Conservation (phyloP, 2,113 vertebrate genomes). For the Actinemys pallida region DNA sequence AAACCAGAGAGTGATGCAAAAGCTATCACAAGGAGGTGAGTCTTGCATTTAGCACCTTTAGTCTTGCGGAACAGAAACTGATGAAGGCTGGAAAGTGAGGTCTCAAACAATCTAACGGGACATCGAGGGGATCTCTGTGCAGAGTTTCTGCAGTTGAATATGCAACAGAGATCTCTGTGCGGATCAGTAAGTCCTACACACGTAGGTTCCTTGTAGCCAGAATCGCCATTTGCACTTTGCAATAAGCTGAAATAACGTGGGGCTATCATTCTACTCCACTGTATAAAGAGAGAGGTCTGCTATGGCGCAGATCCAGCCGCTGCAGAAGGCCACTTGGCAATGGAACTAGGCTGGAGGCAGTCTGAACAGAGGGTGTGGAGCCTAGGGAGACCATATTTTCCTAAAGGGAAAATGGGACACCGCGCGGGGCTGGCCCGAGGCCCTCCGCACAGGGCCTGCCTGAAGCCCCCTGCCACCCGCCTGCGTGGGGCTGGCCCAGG, state of each 20-base stretch:
- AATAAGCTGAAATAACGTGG: neutral
- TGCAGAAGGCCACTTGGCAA: neutral
- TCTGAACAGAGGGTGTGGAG: neutral
- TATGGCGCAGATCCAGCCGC: neutral
- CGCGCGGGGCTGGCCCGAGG: no score
- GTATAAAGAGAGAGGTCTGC: neutral
- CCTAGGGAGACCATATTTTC: no score
- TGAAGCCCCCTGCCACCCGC: no score
- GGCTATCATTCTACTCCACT: neutral
- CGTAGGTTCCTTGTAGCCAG: neutral
- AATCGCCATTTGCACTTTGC: neutral
- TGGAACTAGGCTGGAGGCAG: neutral
- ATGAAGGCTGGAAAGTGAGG: neutral
- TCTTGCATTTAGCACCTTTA: neutral
- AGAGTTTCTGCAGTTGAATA: neutral
- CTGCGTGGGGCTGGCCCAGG: no score
- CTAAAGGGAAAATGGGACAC: no score
- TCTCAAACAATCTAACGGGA: neutral
- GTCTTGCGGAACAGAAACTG: neutral
- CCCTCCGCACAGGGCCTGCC: no score
- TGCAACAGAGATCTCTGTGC: neutral
- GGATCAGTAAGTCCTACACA: neutral
- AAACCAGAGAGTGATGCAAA: neutral
- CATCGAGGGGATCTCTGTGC: neutral
- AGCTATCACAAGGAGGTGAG: neutral